Percentiles rank a stretch among this genome's conserved stretches.
phyloP scores from a whole-genome alignment of 2,888 invertebrate genomes.

The Melipona bicolor region DNA sequence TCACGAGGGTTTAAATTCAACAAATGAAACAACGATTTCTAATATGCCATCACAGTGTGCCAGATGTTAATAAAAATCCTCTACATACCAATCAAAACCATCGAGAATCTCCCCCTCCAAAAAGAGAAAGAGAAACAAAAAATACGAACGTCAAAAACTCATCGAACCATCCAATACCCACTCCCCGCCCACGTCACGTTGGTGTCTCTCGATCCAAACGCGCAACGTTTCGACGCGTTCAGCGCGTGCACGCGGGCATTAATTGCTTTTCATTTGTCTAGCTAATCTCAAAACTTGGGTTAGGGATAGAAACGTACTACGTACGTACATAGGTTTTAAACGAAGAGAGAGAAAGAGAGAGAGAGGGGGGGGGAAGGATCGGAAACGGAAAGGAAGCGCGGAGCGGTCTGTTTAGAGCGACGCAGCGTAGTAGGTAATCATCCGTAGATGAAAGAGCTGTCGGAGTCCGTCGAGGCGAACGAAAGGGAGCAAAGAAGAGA shows the following conservation, averaged over 20 bases:
- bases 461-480: conserved; percentile 80
- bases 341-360: too few relatives aligned
- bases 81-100: too few relatives aligned
- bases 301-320: not conserved
- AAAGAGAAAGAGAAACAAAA: too few relatives aligned
- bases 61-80: too few relatives aligned
- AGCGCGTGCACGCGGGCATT: conserved; percentile 66
- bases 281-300: conserved; percentile 73
- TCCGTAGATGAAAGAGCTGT: conserved; percentile 84
- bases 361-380: conserved; percentile 35
- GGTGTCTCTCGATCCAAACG: not conserved
- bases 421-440: conserved; percentile 81
- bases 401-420: conserved; percentile 67
- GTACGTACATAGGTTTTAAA: too few relatives aligned
- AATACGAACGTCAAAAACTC: too few relatives aligned
- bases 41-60: too few relatives aligned
- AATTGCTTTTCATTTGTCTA: conserved; percentile 78
- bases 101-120: too few relatives aligned
- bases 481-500: conserved; percentile 71
- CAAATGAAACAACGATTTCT: too few relatives aligned
- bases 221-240: not conserved
- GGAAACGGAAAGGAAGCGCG: conserved; percentile 52
- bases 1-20: too few relatives aligned
- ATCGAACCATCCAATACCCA: too few relatives aligned
- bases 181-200: too few relatives aligned